phyloP scores from a whole-genome alignment of 2,113 vertebrate species.

The Albula goreensis region DNA sequence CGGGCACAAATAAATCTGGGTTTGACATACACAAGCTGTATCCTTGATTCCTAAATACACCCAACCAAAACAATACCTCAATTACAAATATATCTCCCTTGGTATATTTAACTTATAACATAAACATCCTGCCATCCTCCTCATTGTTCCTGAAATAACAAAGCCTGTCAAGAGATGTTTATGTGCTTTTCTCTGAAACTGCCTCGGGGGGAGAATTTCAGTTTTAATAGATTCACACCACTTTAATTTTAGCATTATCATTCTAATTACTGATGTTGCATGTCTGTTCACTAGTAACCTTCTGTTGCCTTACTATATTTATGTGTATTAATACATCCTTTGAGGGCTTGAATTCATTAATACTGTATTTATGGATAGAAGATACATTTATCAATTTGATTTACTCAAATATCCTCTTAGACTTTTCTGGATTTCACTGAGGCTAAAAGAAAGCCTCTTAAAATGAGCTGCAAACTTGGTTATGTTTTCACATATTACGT shows the following conservation, averaged over 20 bases:
- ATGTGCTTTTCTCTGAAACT: background rate
- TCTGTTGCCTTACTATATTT: too few relatives aligned
- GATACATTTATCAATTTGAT: too few relatives aligned
- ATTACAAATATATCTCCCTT: conserved; percentile 19
- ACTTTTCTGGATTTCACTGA: background rate
- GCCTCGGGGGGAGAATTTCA: background rate
- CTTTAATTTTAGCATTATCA: background rate
- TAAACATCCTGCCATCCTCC: conserved; percentile 21
- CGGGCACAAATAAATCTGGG: background rate
- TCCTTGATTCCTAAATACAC: conserved; percentile 34
- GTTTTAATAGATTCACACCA: background rate
- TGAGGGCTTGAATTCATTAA: too few relatives aligned
- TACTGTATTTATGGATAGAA: too few relatives aligned
- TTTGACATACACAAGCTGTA: conserved; percentile 24
- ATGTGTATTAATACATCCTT: too few relatives aligned
- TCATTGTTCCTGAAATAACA: conserved; percentile 30
- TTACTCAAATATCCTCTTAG: background rate
- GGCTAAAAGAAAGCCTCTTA: too few relatives aligned
- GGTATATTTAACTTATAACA: conserved; percentile 14
- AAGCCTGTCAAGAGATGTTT: conserved; percentile 3
- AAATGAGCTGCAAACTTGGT: background rate
- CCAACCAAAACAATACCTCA: background rate
- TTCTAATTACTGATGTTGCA: background rate
- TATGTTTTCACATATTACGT: background rate
- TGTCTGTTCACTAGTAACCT: too few relatives aligned